Base-by-base conservation (phyloP, 2,888 invertebrate genomes). In the Chaetogeoica ovagalla region DNA sequence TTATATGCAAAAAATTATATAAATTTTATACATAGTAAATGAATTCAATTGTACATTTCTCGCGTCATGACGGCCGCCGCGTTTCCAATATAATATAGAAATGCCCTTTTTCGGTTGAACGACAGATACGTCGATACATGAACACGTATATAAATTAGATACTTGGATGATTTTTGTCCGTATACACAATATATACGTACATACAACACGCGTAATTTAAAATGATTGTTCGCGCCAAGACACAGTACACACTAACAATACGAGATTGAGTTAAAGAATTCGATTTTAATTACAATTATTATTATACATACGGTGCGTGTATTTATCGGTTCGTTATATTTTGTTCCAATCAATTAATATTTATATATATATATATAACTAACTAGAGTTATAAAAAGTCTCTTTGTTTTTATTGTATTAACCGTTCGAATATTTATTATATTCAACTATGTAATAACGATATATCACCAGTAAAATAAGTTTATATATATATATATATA, bases 261-360 rank as follows among this genome's bases (percentile, higher is more conserved):
- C 48, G 23, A 30, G 4, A 30, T 30, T 9, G 68, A 11, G 52
- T 21, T 9, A 52, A n/a, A 30, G 30, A 68, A 52, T 68, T 68
- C 11, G 48, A 52, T 48, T 68, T 21, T 48, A 52, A 48, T 23
- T 48, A 52, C 23, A 52, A 43, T 43, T 43, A 43, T 43, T 65
- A 30, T 65, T 65, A 37, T n/a, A 65, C 19, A 37, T 30, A 9
- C n/a, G n/a, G 57, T 57, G 8, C 17, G 8, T n/a, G 43, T 19
- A 48, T 23, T 8, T 43, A 9, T 68, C 7, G 48, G 43, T 11
- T 7, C 7, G 43, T 43, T 48, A 48, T 52, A 68, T 52, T 68
- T 68, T n/a, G 52, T 68, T 52, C 17, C 52, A 68, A 23, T 68
- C 68, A 68, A 68, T 68, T 68, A 52, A 68, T 68, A 52, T 68